phyloP scores from a whole-genome alignment of 2,888 invertebrate species.

The Hoplodrina blanda region DNA sequence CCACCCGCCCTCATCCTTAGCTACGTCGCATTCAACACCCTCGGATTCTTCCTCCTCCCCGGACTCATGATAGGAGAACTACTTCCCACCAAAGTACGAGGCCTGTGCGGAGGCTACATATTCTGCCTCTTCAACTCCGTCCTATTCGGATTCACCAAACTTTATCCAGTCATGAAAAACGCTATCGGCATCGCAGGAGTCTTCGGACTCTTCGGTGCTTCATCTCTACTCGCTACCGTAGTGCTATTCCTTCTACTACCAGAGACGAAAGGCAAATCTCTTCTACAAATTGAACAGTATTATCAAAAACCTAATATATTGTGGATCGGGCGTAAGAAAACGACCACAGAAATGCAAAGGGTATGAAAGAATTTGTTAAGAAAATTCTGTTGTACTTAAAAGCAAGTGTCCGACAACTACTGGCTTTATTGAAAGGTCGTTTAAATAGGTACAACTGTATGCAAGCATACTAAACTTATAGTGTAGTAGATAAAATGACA shows the following conservation, averaged over 20 bases:
- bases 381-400: constrained; percentile 55
- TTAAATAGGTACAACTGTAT: constrained; percentile 13
- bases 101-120: constrained; percentile 93
- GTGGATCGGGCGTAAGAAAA: constrained; percentile 90
- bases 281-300: constrained; percentile 95
- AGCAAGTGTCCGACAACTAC: constrained; percentile 29
- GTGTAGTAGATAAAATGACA: constrained; percentile 29
- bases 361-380: constrained; percentile 70
- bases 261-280: constrained; percentile 93
- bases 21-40: constrained; percentile 94
- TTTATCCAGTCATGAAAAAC: constrained; percentile 92
- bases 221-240: constrained; percentile 91
- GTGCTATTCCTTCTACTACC: constrained; percentile 93
- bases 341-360: constrained; percentile 69
- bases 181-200: constrained; percentile 92
- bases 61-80: constrained; percentile 94
- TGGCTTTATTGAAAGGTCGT: constrained; percentile 7
- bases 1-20: constrained; percentile 88
- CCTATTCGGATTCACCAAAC: constrained; percentile 93
- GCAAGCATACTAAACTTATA: constrained; percentile 32
- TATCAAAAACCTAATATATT: constrained; percentile 92
- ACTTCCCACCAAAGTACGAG: constrained; percentile 93
- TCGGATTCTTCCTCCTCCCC: constrained; percentile 94
- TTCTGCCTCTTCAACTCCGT: constrained; percentile 93
- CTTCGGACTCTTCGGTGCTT: constrained; percentile 93